Percentiles rank a stretch among this genome's conserved stretches.
These are phyloP conservation scores for Bujurquina vittata DNA, from an alignment of 2,113 vertebrate species.

Conservation along the genomic window DNA sequence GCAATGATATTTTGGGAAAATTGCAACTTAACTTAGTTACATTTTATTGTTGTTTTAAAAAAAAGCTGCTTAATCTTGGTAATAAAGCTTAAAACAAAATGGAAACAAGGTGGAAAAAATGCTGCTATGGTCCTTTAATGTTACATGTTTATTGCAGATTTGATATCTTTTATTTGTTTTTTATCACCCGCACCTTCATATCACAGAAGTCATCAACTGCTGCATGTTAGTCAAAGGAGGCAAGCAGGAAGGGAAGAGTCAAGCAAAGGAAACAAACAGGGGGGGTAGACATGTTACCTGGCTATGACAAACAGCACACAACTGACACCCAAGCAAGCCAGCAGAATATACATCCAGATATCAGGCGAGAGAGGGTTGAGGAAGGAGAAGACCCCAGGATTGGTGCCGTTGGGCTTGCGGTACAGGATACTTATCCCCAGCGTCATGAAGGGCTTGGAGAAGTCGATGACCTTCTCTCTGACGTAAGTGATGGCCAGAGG, in stretches of 20 bases:
- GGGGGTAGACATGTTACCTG: conserved; percentile 95
- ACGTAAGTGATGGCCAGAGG: conserved; percentile 97
- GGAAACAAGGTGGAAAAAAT: neutral
- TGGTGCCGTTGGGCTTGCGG: conserved; percentile 96
- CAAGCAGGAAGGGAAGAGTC: conserved; percentile 74
- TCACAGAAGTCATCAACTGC: conserved; percentile 26
- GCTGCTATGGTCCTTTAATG: neutral
- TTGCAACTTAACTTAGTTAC: neutral
- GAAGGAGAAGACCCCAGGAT: conserved; percentile 98
- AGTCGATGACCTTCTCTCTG: conserved; percentile 99
- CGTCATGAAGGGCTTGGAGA: conserved; percentile 99
- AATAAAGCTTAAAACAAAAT: neutral
- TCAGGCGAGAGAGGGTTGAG: conserved; percentile 99
- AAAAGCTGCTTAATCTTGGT: neutral
- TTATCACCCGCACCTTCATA: neutral
- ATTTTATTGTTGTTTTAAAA: neutral
- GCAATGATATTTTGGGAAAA: conserved; percentile 7
- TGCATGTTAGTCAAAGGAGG: conserved; percentile 36
- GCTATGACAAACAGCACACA: conserved; percentile 99
- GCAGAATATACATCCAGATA: conserved; percentile 99
- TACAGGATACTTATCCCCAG: conserved; percentile 94
- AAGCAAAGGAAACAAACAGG: conserved; percentile 80
- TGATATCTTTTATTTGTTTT: neutral
- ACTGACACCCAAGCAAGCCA: conserved; percentile 99
- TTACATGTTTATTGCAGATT: conserved; percentile 1